phyloP scores from a whole-genome alignment of 2,113 vertebrate species.

The Corapipo altera region DNA sequence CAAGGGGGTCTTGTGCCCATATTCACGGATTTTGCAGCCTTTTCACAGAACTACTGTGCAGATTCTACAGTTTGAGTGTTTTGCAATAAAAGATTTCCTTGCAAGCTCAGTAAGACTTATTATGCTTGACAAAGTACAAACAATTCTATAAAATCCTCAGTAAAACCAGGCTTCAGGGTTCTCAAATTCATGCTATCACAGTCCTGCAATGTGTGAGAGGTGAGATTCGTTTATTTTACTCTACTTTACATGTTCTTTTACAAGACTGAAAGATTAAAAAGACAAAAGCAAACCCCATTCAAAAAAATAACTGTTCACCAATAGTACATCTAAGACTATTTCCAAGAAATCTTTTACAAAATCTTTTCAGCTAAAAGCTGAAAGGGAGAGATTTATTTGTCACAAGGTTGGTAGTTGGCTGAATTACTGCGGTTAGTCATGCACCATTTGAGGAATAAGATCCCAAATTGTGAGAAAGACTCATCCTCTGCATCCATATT shows the following conservation, averaged over 20 bases:
- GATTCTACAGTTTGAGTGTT: neutral
- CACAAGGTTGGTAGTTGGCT: neutral
- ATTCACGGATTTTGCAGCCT: neutral
- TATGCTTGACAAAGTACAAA: neutral
- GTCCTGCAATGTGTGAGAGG: neutral
- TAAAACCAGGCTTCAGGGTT: neutral
- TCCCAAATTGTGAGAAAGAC: neutral
- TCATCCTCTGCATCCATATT: neutral
- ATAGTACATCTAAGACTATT: neutral
- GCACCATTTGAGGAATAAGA: neutral
- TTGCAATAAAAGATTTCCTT: neutral
- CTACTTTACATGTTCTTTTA: neutral
- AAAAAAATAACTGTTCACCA: neutral
- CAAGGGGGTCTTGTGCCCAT: neutral
- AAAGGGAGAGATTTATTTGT: neutral
- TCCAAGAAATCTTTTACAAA: neutral
- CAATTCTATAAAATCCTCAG: slow-evolving; percentile 8
- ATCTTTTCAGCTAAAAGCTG: neutral
- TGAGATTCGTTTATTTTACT: neutral
- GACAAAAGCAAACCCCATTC: neutral
- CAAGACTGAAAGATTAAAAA: neutral
- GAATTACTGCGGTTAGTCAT: neutral
- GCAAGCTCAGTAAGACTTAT: neutral
- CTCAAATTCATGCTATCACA: neutral
- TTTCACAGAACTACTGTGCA: neutral